Evolutionary conservation across 2,888 invertebrate species (phyloP).

Genomic region (Ichneumoninae sp.): DNA sequence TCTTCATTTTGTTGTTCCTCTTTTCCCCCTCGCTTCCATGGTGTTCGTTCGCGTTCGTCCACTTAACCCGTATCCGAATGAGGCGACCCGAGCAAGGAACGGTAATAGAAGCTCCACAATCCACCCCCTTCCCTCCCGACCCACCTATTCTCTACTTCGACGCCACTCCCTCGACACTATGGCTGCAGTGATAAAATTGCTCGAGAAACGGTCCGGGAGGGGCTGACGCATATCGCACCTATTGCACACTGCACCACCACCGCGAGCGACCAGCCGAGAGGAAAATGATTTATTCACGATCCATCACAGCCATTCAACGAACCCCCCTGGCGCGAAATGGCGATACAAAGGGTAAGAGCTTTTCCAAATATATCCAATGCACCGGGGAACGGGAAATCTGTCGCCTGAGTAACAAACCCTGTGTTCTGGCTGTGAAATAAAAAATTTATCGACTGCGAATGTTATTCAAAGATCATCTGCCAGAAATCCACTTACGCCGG

Average conservation of each 20-base stretch:
- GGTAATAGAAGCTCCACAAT: conserved; percentile 4
- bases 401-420: background rate
- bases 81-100: conserved; percentile 10
- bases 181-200: conserved; percentile 48
- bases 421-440: background rate
- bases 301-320: background rate
- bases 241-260: conserved; percentile 49
- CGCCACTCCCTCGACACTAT: conserved; percentile 40
- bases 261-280: conserved; percentile 21
- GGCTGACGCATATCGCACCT: conserved; percentile 49
- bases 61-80: conserved; percentile 51
- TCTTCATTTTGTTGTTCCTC: conserved; percentile 24
- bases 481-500: background rate
- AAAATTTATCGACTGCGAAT: no score
- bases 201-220: conserved; percentile 50
- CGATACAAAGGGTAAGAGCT: conserved; percentile 2
- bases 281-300: conserved; percentile 22
- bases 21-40: background rate
- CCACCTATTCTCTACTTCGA: conserved; percentile 23
- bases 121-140: background rate
- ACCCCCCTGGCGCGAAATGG: background rate
- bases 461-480: background rate
- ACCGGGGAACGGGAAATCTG: background rate
- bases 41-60: conserved; percentile 15
- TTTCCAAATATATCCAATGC: background rate